Evolutionary conservation across 2,888 invertebrate genomes (phyloP).

Genomic region (Tuberolachnus salignus): DNA sequence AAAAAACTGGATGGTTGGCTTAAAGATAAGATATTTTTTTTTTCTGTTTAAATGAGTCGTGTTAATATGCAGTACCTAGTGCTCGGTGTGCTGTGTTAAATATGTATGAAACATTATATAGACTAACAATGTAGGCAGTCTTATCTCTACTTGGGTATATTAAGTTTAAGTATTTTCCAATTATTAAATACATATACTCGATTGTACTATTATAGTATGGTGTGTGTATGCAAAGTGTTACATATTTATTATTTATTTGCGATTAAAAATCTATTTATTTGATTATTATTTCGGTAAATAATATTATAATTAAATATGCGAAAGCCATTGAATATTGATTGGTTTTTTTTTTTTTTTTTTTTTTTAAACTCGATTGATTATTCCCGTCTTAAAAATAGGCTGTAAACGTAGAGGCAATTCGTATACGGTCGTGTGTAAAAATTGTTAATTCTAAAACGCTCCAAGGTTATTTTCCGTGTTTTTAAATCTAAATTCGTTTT

Average conservation of each 20-base stretch:
- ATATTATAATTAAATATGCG: not conserved
- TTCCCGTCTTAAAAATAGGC: not conserved
- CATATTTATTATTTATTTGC: too few species aligned
- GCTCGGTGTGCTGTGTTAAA: not conserved
- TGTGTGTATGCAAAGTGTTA: too few species aligned
- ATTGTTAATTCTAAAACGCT: not conserved
- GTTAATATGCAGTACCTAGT: not conserved
- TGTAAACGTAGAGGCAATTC: slow-evolving; percentile 11
- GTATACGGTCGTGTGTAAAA: not conserved
- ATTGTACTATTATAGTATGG: too few species aligned
- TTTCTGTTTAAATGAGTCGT: not conserved
- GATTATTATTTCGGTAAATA: slow-evolving; percentile 16
- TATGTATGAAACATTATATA: not conserved
- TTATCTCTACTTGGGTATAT: not conserved
- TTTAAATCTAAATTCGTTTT: not conserved
- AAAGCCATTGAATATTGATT: not conserved
- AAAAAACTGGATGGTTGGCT: slow-evolving; percentile 4
- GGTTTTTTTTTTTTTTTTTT: too few species aligned
- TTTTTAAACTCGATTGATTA: not conserved
- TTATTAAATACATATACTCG: too few species aligned
- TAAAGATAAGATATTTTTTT: slow-evolving; percentile 2
- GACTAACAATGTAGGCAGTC: not conserved
- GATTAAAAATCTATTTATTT: not conserved
- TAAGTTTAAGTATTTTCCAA: slow-evolving; percentile 7
- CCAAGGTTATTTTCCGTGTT: not conserved